Evolutionary conservation across 1,140 invertebrate species (phyloP).

Genomic region (Coelopa frigida): DNA sequence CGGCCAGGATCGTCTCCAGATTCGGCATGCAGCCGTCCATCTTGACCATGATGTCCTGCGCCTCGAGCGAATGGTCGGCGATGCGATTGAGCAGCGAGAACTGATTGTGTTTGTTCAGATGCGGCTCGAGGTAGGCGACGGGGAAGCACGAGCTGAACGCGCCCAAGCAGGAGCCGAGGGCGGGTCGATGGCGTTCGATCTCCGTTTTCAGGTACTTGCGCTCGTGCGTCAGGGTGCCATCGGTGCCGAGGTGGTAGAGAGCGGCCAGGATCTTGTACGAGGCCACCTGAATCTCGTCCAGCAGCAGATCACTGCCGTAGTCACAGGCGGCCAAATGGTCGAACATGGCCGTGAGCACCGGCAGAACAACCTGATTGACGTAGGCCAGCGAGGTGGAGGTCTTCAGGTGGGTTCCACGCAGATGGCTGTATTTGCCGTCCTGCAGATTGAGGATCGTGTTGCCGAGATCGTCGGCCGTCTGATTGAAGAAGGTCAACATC

Average conservation of each 20-base stretch:
- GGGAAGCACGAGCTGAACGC: conserved; percentile 98
- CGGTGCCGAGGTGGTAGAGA: conserved; percentile 83
- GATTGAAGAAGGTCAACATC: conserved; percentile 98
- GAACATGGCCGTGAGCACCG: conserved; percentile 93
- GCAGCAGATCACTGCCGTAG: conserved; percentile 95
- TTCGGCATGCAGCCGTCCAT: conserved; percentile 94
- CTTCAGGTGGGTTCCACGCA: conserved; percentile 93
- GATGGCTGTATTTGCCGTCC: conserved; percentile 89
- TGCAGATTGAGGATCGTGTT: conserved; percentile 93
- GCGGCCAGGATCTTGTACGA: conserved; percentile 96
- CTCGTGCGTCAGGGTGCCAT: conserved; percentile 71
- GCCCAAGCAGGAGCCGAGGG: conserved; percentile 82
- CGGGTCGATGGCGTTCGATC: conserved; percentile 85
- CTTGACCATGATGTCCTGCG: conserved; percentile 93
- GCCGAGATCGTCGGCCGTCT: conserved; percentile 94
- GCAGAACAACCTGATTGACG: conserved; percentile 86
- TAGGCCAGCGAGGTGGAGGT: conserved; percentile 91
- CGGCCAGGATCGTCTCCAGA: conserved; percentile 82
- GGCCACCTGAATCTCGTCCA: conserved; percentile 98
- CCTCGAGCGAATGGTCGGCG: conserved; percentile 92
- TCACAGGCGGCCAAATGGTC: conserved; percentile 95
- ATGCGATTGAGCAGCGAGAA: conserved; percentile 90
- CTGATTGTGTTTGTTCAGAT: conserved; percentile 96
- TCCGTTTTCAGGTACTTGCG: conserved; percentile 87
- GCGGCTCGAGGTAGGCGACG: conserved; percentile 95